Evolutionary conservation across 2,113 vertebrate species (phyloP).

Genomic region (Charadrius vociferus): DNA sequence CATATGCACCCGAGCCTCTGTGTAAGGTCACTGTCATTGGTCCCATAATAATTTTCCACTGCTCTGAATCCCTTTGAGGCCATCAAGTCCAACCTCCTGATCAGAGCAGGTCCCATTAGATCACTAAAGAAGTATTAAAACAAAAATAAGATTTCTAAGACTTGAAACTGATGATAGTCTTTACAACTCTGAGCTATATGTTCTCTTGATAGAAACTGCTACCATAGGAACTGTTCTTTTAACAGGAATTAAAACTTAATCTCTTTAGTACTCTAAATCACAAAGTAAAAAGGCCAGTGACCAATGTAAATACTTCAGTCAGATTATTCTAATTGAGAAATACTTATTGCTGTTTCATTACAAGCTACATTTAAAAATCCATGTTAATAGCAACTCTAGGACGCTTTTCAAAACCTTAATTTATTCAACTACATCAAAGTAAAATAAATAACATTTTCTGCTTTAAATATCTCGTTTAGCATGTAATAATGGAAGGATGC

Average conservation of each 20-base stretch:
- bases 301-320: slow-evolving; percentile 9
- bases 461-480: neutral
- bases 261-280: neutral
- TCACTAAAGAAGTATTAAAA: neutral
- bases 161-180: neutral
- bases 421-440: neutral
- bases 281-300: neutral
- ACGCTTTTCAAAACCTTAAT: neutral
- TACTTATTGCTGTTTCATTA: slow-evolving; percentile 2
- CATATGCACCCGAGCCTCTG: neutral
- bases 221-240: neutral
- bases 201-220: neutral
- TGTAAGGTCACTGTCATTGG: neutral
- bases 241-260: slow-evolving; percentile 13
- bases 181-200: neutral
- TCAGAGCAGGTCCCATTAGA: neutral
- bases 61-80: neutral
- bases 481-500: neutral
- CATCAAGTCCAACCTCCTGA: neutral
- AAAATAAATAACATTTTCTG: slow-evolving; percentile 8
- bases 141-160: neutral
- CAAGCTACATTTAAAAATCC: neutral
- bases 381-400: neutral
- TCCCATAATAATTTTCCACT: neutral
- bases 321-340: slow-evolving; percentile 30